A percentile compares a stretch with the other conserved stretches of the same genome.
Evolutionary conservation across 2,888 invertebrate species (phyloP).

Genomic region (Myathropa florea): DNA sequence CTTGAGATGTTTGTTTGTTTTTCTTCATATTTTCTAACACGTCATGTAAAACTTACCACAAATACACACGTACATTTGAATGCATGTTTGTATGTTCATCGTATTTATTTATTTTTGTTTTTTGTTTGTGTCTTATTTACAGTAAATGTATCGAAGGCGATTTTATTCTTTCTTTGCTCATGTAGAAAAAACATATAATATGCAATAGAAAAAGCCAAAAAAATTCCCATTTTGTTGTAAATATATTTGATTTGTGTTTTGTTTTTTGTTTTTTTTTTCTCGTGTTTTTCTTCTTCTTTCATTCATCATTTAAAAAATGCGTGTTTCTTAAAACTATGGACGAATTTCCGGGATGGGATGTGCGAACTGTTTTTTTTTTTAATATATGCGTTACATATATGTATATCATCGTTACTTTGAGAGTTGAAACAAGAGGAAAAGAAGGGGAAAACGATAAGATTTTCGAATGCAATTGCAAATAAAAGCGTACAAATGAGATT

Average conservation of each 20-base stretch:
- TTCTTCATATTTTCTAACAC: slow-evolving; percentile 47
- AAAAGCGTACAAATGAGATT: slow-evolving; percentile 6
- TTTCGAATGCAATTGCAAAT: slow-evolving; percentile 41
- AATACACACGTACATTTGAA: slow-evolving; percentile 62
- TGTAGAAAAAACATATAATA: slow-evolving; percentile 71
- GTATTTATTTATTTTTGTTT: slow-evolving; percentile 37
- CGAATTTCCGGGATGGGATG: slow-evolving; percentile 81
- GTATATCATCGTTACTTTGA: slow-evolving; percentile 43
- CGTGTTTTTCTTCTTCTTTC: slow-evolving; percentile 46
- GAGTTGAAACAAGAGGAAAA: slow-evolving; percentile 14
- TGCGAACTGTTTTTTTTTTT: slow-evolving; percentile 77
- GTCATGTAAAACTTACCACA: slow-evolving; percentile 73
- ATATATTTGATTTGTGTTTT: slow-evolving; percentile 58
- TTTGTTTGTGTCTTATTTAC: slow-evolving; percentile 43
- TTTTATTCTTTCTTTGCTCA: slow-evolving; percentile 61
- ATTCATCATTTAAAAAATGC: slow-evolving; percentile 40
- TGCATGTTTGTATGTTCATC: slow-evolving; percentile 35
- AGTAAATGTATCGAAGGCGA: slow-evolving; percentile 62
- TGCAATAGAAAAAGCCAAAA: slow-evolving; percentile 71
- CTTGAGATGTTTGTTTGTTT: slow-evolving; percentile 20
- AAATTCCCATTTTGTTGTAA: slow-evolving; percentile 71
- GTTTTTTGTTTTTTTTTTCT: slow-evolving; percentile 50
- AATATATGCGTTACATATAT: slow-evolving; percentile 55
- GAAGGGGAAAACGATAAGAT: background rate
- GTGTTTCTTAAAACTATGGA: slow-evolving; percentile 80